phyloP scores from a whole-genome alignment of 2,888 invertebrate species.

The Rhogogaster chlorosoma region DNA sequence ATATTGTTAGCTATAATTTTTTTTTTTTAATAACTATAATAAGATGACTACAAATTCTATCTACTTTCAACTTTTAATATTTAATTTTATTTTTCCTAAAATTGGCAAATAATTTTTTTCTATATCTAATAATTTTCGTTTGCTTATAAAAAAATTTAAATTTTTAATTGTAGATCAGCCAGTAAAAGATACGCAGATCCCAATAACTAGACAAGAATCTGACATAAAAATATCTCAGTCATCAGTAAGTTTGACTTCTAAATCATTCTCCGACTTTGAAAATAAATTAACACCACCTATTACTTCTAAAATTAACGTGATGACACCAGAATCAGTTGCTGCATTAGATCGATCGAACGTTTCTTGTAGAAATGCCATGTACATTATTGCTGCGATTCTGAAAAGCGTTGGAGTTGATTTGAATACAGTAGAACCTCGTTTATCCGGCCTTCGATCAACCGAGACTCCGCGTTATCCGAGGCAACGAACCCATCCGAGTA shows the following conservation, averaged over 20 bases:
- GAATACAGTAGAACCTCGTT: no score
- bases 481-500: no score
- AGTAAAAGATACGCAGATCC: not conserved
- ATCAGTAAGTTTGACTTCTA: constrained; percentile 14
- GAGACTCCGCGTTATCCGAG: no score
- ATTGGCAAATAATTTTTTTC: constrained; percentile 13
- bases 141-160: not conserved
- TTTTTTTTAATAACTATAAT: not conserved
- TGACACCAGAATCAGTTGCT: constrained; percentile 38
- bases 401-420: constrained; percentile 34
- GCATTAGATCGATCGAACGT: no score
- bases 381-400: constrained; percentile 31
- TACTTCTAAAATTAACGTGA: constrained; percentile 12
- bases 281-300: constrained; percentile 2
- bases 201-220: constrained; percentile 13
- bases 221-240: constrained; percentile 25
- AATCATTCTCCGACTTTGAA: constrained; percentile 21
- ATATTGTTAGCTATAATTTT: constrained; percentile 7
- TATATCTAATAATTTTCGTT: constrained; percentile 1
- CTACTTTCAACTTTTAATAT: not conserved
- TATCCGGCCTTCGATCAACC: no score
- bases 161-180: constrained; percentile 17
- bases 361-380: no score
- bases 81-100: constrained; percentile 12
- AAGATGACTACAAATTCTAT: not conserved